These are phyloP conservation scores for Bombus difficillimus DNA, from an alignment of 1,140 invertebrate genomes.

Conservation along the genomic window DNA sequence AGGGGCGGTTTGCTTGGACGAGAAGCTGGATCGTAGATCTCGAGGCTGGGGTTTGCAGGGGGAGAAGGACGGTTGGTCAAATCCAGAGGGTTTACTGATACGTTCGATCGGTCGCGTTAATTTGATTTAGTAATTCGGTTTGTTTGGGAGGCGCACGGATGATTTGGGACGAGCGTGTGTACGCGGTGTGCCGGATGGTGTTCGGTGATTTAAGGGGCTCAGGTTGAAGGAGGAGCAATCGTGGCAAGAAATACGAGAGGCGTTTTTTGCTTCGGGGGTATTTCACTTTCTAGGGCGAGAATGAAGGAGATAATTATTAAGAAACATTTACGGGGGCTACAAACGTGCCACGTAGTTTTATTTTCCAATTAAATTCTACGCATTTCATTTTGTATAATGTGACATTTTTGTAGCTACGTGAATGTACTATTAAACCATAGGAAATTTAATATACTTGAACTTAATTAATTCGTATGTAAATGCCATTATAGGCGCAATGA, in stretches of 20 bases:
- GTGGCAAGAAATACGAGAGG: not conserved
- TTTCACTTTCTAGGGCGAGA: not conserved
- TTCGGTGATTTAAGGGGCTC: not conserved
- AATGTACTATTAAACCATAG: not conserved
- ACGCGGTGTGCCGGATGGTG: not conserved
- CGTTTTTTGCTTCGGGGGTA: not conserved
- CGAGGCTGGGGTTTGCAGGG: not conserved
- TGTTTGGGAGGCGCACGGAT: not conserved
- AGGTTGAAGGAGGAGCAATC: not conserved
- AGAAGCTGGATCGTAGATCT: not conserved
- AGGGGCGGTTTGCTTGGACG: not conserved
- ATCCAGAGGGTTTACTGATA: not conserved
- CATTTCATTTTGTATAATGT: not conserved
- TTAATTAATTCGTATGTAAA: not conserved
- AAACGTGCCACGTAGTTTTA: not conserved
- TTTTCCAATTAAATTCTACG: not conserved
- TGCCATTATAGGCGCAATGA: not conserved
- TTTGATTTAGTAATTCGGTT: constrained; percentile 27
- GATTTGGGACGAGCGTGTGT: not conserved
- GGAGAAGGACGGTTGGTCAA: not conserved
- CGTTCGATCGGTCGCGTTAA: constrained; percentile 10
- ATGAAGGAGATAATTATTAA: not conserved
- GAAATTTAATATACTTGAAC: not conserved
- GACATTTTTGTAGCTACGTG: not conserved
- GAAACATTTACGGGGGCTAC: not conserved